A percentile compares a stretch with the other conserved stretches of the same genome.
These are phyloP conservation scores for Copidosoma aretas DNA, from an alignment of 2,888 invertebrate genomes.

Conservation along the genomic window DNA sequence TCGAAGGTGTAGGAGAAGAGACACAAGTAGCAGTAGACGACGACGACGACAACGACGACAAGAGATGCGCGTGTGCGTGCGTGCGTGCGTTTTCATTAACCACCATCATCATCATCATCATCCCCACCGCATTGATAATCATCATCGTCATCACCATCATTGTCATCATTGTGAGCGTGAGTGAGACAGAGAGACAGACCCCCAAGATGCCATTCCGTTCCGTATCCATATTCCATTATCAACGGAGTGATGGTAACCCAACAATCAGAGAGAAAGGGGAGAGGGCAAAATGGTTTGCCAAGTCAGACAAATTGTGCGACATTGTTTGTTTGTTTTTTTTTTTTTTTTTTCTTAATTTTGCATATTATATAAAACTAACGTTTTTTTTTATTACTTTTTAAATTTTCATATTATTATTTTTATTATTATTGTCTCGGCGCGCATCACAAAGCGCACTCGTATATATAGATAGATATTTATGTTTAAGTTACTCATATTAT, in stretches of 20 bases:
- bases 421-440: not conserved
- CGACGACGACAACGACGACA: slow-evolving; percentile 33
- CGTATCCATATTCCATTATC: slow-evolving; percentile 38
- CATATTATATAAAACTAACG: slow-evolving; percentile 23
- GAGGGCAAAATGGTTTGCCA: slow-evolving; percentile 73
- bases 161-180: slow-evolving; percentile 58
- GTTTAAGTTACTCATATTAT: no score
- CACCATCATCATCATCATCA: slow-evolving; percentile 49
- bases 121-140: slow-evolving; percentile 45
- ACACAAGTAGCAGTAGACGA: slow-evolving; percentile 24
- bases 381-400: not conserved
- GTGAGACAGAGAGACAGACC: slow-evolving; percentile 30
- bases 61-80: slow-evolving; percentile 27
- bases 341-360: slow-evolving; percentile 39
- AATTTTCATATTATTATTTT: not conserved
- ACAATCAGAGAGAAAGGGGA: slow-evolving; percentile 72
- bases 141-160: slow-evolving; percentile 50
- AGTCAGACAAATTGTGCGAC: slow-evolving; percentile 64
- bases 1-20: slow-evolving; percentile 38
- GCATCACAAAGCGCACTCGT: no score
- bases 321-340: slow-evolving; percentile 48
- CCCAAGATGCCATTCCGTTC: slow-evolving; percentile 37
- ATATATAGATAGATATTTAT: no score
- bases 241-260: slow-evolving; percentile 67
- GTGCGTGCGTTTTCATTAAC: slow-evolving; percentile 39